Base-by-base conservation (phyloP, 30 jellyfish, hydroid and myxozoan species). In the Aurelia aurita complex sp. Pacific region DNA sequence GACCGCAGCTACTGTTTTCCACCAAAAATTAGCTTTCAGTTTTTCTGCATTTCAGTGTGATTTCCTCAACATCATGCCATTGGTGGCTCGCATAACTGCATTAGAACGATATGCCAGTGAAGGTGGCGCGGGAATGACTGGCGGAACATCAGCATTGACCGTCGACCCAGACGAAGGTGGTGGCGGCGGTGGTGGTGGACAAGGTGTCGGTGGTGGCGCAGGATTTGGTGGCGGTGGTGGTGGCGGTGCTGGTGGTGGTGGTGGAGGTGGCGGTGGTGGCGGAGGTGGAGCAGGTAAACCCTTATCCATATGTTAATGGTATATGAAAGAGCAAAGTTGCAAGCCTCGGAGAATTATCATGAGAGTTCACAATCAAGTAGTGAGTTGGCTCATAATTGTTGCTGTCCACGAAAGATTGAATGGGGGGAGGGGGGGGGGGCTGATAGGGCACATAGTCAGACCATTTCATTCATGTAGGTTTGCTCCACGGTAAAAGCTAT, bases 41-140 rank as follows among this genome's bases (percentile, higher is more conserved):
- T 5, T 46, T 46, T 46, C 14, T 46, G 8, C 15, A 33, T 67
- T 86, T 12, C 87, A 89, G 96, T 96, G 99, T 69, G 99, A 96
- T 53, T 89, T 82, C 61, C 85, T 96, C n/a, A 96, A 96, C 85
- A 91, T 96, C 68, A 96, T 96, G 99, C 97, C 97, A 10, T 85
- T 96, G 85, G 97, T 96, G 10, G 99, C 99, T 6, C 92, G 99
- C 19, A 86, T 91, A 34, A 96, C 99, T 11, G 96, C 99, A 10
- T 92, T 96, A 15, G 98, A 96, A 67, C 54, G 98, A 46, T 96
- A 96, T 86, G 99, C 99, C 66, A 91, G 98, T 33, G 99, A 87
- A 67, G 99, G 99, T 64, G 99, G 99, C 64, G 83, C 92, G 6
- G 99, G 99, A 46, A 96, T 96, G 99, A 74, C 87, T 4, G 99